A percentile compares a stretch with the other conserved stretches of the same genome.
phyloP scores from a whole-genome alignment of 2,113 vertebrate species.

The Guaruba guarouba region DNA sequence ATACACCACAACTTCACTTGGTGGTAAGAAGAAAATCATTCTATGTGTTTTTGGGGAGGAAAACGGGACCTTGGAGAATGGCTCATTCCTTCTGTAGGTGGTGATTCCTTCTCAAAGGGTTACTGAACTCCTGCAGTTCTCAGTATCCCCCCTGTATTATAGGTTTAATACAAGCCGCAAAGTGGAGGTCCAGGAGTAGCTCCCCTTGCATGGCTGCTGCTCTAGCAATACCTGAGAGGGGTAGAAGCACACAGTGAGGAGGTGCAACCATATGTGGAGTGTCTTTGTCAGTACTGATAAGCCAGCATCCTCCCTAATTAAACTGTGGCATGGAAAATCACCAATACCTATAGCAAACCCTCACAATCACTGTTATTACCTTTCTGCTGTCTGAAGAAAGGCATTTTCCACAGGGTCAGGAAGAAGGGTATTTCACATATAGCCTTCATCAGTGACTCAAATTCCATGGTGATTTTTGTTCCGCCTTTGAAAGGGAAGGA shows the following conservation, averaged over 20 bases:
- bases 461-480: neutral
- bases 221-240: neutral
- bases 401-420: neutral
- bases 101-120: neutral
- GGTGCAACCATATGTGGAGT: rapidly evolving
- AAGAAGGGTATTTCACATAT: neutral
- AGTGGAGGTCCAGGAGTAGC: neutral
- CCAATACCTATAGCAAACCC: rapidly evolving
- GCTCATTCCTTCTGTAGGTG: neutral
- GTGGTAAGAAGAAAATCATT: neutral
- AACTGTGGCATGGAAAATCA: neutral
- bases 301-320: neutral
- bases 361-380: neutral
- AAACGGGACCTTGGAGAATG: neutral
- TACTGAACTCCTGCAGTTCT: neutral
- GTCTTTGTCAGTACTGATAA: neutral
- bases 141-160: neutral
- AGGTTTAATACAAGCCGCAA: neutral
- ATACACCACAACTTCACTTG: neutral
- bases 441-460: neutral
- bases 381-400: neutral
- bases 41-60: neutral
- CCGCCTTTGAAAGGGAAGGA: neutral
- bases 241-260: neutral
- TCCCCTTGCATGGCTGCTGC: neutral